A percentile compares a stretch with the other conserved stretches of the same genome.
These are phyloP conservation scores for Calliphora vomitoria DNA, from an alignment of 2,888 invertebrate genomes.

Conservation along the genomic window DNA sequence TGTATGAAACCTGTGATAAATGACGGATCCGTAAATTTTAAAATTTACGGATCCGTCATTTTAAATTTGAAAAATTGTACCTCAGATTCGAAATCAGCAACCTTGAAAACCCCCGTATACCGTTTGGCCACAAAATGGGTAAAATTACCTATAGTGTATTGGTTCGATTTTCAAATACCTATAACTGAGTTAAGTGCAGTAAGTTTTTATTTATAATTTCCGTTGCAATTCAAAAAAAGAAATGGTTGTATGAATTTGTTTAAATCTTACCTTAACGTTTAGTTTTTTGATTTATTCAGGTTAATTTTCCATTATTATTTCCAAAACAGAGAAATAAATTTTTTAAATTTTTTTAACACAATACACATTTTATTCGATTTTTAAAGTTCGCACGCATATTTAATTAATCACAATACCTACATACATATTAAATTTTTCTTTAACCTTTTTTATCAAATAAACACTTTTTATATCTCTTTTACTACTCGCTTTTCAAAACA, in stretches of 20 bases:
- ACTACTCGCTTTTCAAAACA: neutral
- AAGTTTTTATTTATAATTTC: neutral
- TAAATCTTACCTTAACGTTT: neutral
- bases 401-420: neutral
- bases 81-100: too few species aligned
- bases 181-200: neutral
- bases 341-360: neutral
- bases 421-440: neutral
- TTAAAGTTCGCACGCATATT: constrained; percentile 5
- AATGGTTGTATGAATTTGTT: neutral
- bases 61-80: too few species aligned
- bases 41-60: too few species aligned
- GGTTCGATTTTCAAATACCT: too few species aligned
- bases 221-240: neutral
- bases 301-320: neutral
- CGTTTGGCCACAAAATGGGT: too few species aligned
- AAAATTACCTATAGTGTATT: too few species aligned
- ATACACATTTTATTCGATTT: neutral
- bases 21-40: too few species aligned
- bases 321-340: neutral
- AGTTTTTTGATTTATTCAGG: neutral
- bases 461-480: neutral
- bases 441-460: neutral
- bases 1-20: too few species aligned
- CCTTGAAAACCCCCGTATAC: too few species aligned